Conservation (phyloP, 2,888 invertebrate genomes). For the Camptogramma bilineatum region DNA sequence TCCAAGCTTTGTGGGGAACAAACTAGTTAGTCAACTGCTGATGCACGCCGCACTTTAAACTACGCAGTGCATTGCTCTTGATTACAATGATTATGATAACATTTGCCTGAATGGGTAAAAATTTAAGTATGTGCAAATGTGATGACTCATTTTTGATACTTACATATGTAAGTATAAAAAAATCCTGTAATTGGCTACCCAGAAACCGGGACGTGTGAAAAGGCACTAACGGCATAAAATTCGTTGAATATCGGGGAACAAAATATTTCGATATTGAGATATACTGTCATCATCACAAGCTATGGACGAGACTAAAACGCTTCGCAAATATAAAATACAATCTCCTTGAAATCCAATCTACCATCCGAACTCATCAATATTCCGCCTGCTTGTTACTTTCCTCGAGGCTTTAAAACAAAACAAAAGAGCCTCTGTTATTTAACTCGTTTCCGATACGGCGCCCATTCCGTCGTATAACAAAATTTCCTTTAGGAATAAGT, state of each 20-base stretch:
- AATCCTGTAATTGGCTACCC: no score
- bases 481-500: constrained; percentile 71
- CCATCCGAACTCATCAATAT: constrained; percentile 72
- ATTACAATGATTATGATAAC: no score
- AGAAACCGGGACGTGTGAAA: no score
- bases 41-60: no score
- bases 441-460: constrained; percentile 83
- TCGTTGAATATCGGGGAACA: background rate
- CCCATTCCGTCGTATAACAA: constrained; percentile 66
- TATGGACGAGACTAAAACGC: constrained; percentile 53
- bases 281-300: constrained; percentile 48
- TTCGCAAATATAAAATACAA: constrained; percentile 60
- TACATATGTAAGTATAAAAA: no score
- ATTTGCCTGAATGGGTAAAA: no score
- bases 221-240: background rate
- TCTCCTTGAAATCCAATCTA: constrained; percentile 60
- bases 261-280: constrained; percentile 11
- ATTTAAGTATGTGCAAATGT: background rate
- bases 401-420: constrained; percentile 69
- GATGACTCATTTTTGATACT: background rate
- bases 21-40: no score
- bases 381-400: constrained; percentile 76
- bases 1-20: no score
- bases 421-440: constrained; percentile 79
- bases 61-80: no score